phyloP scores from a whole-genome alignment of 2,113 vertebrate genomes.

The Syrrhaptes paradoxus region DNA sequence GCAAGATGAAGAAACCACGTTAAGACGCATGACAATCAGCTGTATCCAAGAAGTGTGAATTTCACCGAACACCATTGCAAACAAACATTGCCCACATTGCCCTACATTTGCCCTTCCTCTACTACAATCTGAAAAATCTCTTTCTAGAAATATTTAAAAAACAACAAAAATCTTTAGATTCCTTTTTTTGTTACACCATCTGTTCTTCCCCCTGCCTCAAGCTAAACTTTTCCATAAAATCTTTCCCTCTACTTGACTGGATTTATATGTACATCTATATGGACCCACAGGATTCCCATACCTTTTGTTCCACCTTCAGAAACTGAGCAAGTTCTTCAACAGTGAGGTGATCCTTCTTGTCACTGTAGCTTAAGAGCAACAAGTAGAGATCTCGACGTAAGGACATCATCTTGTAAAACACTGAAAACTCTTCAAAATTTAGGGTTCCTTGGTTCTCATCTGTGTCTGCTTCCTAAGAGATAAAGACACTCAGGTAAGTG shows the following conservation, averaged over 20 bases:
- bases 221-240: not conserved
- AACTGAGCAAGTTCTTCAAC: conserved; percentile 89
- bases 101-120: not conserved
- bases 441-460: conserved; percentile 95
- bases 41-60: not conserved
- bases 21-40: too few species aligned
- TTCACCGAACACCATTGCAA: not conserved
- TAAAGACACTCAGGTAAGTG: not conserved
- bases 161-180: not conserved
- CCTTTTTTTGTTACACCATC: not conserved
- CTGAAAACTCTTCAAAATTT: conserved; percentile 94
- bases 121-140: not conserved
- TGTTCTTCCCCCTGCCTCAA: not conserved
- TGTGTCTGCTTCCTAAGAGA: conserved; percentile 91
- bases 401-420: conserved; percentile 99
- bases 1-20: not conserved
- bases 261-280: rapidly evolving
- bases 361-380: conserved; percentile 90
- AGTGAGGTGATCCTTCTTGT: conserved; percentile 94
- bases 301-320: conserved; percentile 92
- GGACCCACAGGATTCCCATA: conserved; percentile 42
- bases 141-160: not conserved
- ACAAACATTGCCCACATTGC: not conserved
- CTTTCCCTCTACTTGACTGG: not conserved
- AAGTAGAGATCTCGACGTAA: conserved; percentile 92